Conservation (phyloP, 2,888 invertebrate genomes). For the Scaptomyza flava region DNA sequence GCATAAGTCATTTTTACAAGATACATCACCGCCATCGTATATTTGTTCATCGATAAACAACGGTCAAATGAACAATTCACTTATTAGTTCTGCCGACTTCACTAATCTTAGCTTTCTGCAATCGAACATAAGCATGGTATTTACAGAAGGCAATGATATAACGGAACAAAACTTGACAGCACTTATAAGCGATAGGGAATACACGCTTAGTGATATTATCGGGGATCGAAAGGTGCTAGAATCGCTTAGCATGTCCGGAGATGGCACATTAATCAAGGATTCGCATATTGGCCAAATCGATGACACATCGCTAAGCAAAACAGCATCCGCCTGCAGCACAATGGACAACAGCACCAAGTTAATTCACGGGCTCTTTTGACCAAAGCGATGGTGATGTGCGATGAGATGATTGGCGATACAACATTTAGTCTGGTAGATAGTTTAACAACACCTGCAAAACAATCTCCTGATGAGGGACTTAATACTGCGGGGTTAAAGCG, state of each 20-base stretch:
- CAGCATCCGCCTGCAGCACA: slow-evolving; percentile 82
- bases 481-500: slow-evolving; percentile 65
- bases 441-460: slow-evolving; percentile 41
- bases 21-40: slow-evolving; percentile 83
- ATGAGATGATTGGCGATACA: slow-evolving; percentile 82
- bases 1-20: slow-evolving; percentile 83
- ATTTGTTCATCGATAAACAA: slow-evolving; percentile 82
- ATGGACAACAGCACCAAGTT: slow-evolving; percentile 82
- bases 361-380: slow-evolving; percentile 1
- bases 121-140: slow-evolving; percentile 74
- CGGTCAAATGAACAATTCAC: slow-evolving; percentile 82
- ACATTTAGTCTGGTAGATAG: slow-evolving; percentile 82
- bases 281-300: slow-evolving; percentile 83
- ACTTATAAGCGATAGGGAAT: slow-evolving; percentile 34
- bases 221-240: slow-evolving; percentile 82
- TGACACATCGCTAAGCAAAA: slow-evolving; percentile 82
- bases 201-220: slow-evolving; percentile 82
- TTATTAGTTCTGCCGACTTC: slow-evolving; percentile 84
- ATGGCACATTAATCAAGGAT: slow-evolving; percentile 83
- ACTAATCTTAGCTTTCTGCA: slow-evolving; percentile 82
- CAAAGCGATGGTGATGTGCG: slow-evolving; percentile 67
- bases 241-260: slow-evolving; percentile 82
- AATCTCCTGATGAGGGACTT: slow-evolving; percentile 21
- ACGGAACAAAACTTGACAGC: slow-evolving; percentile 42
- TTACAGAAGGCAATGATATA: not conserved